Evolutionary conservation across 2,797 vertebrate species (phyloP).

Genomic region (Lates japonicus): DNA sequence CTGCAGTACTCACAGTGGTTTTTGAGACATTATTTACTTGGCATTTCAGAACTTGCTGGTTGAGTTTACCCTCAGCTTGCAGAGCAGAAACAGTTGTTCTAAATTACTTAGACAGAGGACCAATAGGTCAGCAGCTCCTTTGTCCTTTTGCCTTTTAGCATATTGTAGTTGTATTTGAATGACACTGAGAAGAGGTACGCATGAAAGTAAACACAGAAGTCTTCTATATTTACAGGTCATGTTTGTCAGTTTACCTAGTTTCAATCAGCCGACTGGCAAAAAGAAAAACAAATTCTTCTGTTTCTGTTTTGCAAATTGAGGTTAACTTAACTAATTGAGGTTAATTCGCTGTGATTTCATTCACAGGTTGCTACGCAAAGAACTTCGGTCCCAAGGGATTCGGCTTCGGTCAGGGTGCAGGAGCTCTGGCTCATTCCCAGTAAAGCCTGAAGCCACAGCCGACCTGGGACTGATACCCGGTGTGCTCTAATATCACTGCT

Average conservation of each 20-base stretch:
- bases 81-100: not conserved
- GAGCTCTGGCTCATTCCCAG: conserved; percentile 93
- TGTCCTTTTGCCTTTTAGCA: conserved; percentile 17
- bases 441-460: conserved; percentile 74
- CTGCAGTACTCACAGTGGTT: not conserved
- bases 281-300: not conserved
- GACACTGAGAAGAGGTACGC: not conserved
- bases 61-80: not conserved
- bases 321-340: not conserved
- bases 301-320: not conserved
- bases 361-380: conserved; percentile 95
- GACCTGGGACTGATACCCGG: conserved; percentile 19
- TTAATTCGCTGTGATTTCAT: conserved; percentile 19
- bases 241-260: not conserved
- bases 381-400: conserved; percentile 98
- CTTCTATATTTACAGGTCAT: not conserved
- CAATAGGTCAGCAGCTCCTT: not conserved
- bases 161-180: not conserved
- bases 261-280: not conserved
- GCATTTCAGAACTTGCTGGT: too few species aligned
- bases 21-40: not conserved
- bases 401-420: conserved; percentile 96
- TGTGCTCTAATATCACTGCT: conserved; percentile 40
- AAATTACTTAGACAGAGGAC: conserved; percentile 1
- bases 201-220: not conserved